Conservation (phyloP, 2,888 invertebrate genomes). For the Phytoseiulus persimilis region DNA sequence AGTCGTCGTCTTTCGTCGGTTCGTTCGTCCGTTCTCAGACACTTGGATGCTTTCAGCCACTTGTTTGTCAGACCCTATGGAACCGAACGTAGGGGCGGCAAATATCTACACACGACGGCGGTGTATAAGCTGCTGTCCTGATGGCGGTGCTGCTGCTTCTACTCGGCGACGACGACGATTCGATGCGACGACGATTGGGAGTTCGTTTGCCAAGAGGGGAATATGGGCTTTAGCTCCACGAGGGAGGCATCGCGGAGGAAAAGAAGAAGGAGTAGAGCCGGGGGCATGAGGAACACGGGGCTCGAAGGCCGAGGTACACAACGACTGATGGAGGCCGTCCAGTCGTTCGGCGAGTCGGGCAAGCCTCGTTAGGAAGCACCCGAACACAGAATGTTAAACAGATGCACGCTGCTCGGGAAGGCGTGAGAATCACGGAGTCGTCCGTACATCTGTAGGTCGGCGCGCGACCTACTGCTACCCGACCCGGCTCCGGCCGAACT, state of each 20-base stretch:
- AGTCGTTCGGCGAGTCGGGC: neutral
- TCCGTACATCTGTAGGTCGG: no score
- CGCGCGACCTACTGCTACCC: no score
- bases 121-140: neutral
- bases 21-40: neutral
- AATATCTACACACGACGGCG: neutral
- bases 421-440: no score
- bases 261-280: neutral
- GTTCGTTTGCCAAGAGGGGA: no score
- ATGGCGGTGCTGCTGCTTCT: neutral
- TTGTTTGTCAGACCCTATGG: neutral
- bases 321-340: neutral
- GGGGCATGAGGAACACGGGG: neutral
- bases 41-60: neutral
- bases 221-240: neutral
- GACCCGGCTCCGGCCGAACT: no score
- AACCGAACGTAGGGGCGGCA: neutral
- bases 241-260: no score
- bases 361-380: neutral
- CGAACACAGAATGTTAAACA: no score
- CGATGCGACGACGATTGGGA: no score
- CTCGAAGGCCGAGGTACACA: neutral
- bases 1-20: neutral
- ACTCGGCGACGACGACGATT: neutral
- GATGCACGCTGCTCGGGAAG: no score